A percentile compares a stretch with the other conserved stretches of the same genome.
These are phyloP conservation scores for Sebastes miniatus DNA, from an alignment of 2,797 vertebrate genomes.

Conservation along the genomic window DNA sequence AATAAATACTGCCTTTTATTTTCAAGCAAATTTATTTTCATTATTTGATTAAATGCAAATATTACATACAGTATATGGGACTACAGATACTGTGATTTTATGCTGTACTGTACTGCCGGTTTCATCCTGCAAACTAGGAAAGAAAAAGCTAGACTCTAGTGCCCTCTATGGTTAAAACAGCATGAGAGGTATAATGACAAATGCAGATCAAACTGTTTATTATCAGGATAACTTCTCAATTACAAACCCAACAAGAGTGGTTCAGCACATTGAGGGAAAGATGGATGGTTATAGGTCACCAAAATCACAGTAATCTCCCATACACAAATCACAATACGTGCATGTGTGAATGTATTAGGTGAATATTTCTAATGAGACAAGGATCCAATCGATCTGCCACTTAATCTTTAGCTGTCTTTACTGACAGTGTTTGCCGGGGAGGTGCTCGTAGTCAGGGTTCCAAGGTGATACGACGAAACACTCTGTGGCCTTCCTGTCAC, in stretches of 20 bases:
- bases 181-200: not conserved
- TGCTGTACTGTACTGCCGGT: not conserved
- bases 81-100: not conserved
- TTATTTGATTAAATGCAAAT: not conserved
- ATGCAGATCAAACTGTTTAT: not conserved
- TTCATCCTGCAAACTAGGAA: not conserved
- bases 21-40: not conserved
- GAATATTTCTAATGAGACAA: not conserved
- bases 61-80: not conserved
- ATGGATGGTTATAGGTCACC: not conserved
- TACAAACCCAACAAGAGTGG: not conserved
- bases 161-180: slow-evolving; percentile 6
- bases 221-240: not conserved
- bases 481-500: slow-evolving; percentile 82
- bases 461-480: slow-evolving; percentile 82
- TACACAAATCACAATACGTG: not conserved
- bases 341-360: not conserved
- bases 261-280: not conserved
- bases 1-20: not conserved
- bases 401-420: slow-evolving; percentile 11
- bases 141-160: not conserved
- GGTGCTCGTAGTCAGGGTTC: slow-evolving; percentile 41
- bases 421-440: slow-evolving; percentile 65
- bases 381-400: not conserved
- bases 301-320: not conserved